These are phyloP conservation scores for Eutrigla gurnardus DNA, from an alignment of 2,797 vertebrate genomes.

Conservation along the genomic window DNA sequence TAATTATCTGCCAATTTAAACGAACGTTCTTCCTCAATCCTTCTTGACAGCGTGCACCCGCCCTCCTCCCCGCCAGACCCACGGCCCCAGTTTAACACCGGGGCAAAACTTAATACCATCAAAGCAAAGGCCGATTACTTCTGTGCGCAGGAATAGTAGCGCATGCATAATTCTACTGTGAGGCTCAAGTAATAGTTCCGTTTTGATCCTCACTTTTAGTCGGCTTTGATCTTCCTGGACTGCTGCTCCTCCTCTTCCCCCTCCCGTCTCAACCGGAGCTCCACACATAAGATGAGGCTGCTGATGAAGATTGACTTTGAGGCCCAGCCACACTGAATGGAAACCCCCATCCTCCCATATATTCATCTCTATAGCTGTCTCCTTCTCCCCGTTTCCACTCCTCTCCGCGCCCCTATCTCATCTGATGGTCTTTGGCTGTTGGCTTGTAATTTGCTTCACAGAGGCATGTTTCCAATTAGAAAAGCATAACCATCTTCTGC, in stretches of 20 bases:
- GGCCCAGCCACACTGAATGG: conserved; percentile 42
- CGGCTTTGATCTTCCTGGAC: conserved; percentile 73
- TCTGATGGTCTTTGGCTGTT: conserved; percentile 55
- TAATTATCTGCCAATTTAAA: conserved; percentile 57
- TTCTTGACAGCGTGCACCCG: not conserved
- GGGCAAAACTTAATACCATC: conserved; percentile 70
- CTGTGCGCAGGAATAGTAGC: conserved; percentile 51
- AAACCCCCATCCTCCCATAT: conserved; percentile 33
- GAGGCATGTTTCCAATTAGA: conserved; percentile 62
- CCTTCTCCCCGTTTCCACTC: conserved; percentile 24
- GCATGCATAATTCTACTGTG: conserved; percentile 68
- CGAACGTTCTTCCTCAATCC: conserved; percentile 38
- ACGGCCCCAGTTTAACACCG: conserved; percentile 53
- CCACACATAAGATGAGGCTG: conserved; percentile 52
- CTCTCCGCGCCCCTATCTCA: conserved; percentile 15
- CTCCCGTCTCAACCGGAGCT: conserved; percentile 31
- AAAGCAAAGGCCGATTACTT: conserved; percentile 69
- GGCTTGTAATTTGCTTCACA: conserved; percentile 47
- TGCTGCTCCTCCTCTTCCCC: conserved; percentile 53
- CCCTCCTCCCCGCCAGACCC: conserved; percentile 27
- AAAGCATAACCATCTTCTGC: conserved; percentile 20
- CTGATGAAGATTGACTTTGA: conserved; percentile 70
- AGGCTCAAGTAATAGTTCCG: conserved; percentile 63
- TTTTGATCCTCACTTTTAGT: conserved; percentile 67
- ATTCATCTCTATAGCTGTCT: conserved; percentile 52